Evolutionary conservation across 1,140 invertebrate genomes (phyloP), one percentile per base, ranked within the genome.

Genomic region (Physella acuta): DNA sequence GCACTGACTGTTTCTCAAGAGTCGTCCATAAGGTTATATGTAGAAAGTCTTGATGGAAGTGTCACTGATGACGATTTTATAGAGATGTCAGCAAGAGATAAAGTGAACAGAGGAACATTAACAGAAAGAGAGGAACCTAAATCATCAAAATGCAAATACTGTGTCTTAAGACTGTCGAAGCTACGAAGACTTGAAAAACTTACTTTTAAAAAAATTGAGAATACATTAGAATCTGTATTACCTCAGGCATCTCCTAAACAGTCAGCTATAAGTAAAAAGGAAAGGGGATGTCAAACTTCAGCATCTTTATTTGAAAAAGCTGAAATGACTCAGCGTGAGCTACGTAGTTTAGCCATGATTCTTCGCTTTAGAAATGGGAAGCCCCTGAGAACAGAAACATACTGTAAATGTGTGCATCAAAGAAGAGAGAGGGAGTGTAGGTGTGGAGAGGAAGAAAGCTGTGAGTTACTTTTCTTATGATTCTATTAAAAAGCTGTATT

Each of bases 401-500:
- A 34, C 26, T 68, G 66, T 31, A 68, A 60, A 20, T 68, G 66
- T 68, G 66, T 68, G 44, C 14, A 24, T 28, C 36, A 60, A 44
- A 56, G 34, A n/a, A 26, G 30, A 37, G 66, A 59, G n/a, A 49
- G 56, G 11, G 56, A 68, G 20, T 68, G 66, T n/a, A 33, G 26
- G 3, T 68, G 66, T 60, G 66, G 66, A 49, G 65, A 68, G n/a
- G 66, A 68, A 20, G 66, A 68, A n/a, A 60, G 55, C 53, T 60
- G 66, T 68, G 51, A 60, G 66, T 68, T 36, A 17, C 20, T 30
- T 53, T 28, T n/a, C 11, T 51, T 3, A 39, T 4, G 3, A 30
- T 16, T 65, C n/a, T n/a, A n/a, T n/a, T n/a, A n/a, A n/a, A n/a
- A n/a, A n/a, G n/a, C n/a, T n/a, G n/a, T n/a, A n/a, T n/a, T n/a